Conservation (phyloP, 2,797 vertebrate genomes). For the Gadopsis bispinosus region DNA sequence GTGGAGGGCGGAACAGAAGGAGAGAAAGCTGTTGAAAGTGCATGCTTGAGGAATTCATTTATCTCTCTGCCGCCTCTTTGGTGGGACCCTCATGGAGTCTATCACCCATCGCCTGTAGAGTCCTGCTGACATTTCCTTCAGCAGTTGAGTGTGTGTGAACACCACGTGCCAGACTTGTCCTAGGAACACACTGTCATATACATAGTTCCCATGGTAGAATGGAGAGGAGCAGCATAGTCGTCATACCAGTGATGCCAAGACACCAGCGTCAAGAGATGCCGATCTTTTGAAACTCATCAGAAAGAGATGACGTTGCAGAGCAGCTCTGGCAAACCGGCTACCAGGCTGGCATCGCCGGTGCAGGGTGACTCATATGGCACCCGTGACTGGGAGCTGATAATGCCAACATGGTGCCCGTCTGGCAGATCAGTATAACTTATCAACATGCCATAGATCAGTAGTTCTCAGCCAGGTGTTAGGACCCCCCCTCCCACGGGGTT, state of each 20-base stretch:
- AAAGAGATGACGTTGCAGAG: slow-evolving; percentile 34
- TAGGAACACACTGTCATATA: slow-evolving; percentile 60
- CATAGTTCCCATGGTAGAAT: slow-evolving; percentile 70
- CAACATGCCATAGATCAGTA: slow-evolving; percentile 52
- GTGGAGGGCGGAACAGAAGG: slow-evolving; percentile 21
- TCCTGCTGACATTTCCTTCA: slow-evolving; percentile 82
- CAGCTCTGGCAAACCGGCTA: slow-evolving; percentile 16
- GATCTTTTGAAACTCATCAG: slow-evolving; percentile 30
- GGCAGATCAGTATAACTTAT: slow-evolving; percentile 55
- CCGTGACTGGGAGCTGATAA: slow-evolving; percentile 40
- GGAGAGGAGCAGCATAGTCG: slow-evolving; percentile 49
- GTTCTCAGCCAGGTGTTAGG: slow-evolving; percentile 28
- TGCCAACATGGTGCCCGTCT: slow-evolving; percentile 54
- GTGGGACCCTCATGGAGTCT: slow-evolving; percentile 56
- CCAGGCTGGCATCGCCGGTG: slow-evolving; percentile 21
- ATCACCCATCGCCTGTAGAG: slow-evolving; percentile 68
- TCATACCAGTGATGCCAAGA: slow-evolving; percentile 72
- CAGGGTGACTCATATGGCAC: slow-evolving; percentile 36
- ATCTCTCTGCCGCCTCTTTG: slow-evolving; percentile 56
- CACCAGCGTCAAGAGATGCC: slow-evolving; percentile 36
- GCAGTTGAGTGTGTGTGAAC: slow-evolving; percentile 71
- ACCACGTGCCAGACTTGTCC: slow-evolving; percentile 68
- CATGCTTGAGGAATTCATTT: slow-evolving; percentile 68
- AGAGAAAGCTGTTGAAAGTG: slow-evolving; percentile 63
- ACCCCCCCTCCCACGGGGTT: slow-evolving; percentile 2